Percentiles rank a stretch among this genome's conserved stretches.
phyloP scores from a whole-genome alignment of 2,888 invertebrate species.

The Hofmannophila pseudospretella region DNA sequence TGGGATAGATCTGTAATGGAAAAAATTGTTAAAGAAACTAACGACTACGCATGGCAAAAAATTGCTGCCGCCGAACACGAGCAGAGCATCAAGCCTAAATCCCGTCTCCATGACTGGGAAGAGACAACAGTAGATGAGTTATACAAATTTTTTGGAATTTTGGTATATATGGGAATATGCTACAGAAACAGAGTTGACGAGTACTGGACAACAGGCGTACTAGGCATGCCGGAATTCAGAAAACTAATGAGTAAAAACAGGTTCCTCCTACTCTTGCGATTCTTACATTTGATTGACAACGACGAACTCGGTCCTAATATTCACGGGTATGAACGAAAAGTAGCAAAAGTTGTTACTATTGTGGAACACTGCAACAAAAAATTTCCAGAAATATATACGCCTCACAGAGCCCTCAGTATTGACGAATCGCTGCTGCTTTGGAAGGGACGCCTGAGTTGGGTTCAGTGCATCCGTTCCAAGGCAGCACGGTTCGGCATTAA shows the following conservation, averaged over 20 bases:
- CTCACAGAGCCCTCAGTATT: conserved; percentile 12
- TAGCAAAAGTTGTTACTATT: conserved; percentile 15
- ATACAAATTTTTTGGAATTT: too few species aligned
- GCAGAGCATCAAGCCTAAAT: too few species aligned
- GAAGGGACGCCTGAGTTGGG: conserved; percentile 18
- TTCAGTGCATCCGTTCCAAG: conserved; percentile 19
- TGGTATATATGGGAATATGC: too few species aligned
- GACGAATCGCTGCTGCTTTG: conserved; percentile 22
- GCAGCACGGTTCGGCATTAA: conserved; percentile 19
- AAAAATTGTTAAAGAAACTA: too few species aligned
- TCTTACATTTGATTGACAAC: conserved; percentile 19
- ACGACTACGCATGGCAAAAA: too few species aligned
- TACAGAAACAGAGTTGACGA: too few species aligned
- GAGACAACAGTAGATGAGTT: too few species aligned
- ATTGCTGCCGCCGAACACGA: too few species aligned
- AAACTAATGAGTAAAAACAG: conserved; percentile 16
- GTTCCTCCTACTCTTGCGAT: conserved; percentile 14
- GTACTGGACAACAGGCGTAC: neutral
- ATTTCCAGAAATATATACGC: conserved; percentile 10
- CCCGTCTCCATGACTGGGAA: too few species aligned
- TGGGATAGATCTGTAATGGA: too few species aligned
- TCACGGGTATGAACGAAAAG: conserved; percentile 13
- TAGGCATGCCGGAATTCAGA: conserved; percentile 19
- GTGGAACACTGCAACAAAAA: conserved; percentile 16
- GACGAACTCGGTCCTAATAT: conserved; percentile 6